Evolutionary conservation across 2,888 invertebrate genomes (phyloP).

Genomic region (Tachystola acroxantha): DNA sequence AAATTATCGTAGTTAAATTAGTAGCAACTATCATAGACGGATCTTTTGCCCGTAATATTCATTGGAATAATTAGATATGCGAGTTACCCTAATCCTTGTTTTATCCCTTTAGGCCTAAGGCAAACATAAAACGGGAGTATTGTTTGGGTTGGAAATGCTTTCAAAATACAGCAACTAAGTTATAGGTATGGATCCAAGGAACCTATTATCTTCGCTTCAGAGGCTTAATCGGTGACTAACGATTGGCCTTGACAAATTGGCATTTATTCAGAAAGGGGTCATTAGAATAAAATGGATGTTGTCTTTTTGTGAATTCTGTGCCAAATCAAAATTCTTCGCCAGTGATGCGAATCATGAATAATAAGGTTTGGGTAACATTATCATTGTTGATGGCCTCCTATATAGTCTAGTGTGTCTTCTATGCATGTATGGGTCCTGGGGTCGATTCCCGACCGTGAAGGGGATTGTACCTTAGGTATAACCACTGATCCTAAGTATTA

Average conservation of each 20-base stretch:
- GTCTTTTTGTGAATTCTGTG: not conserved
- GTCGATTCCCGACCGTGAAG: too few species aligned
- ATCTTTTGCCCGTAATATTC: not conserved
- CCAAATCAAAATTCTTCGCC: not conserved
- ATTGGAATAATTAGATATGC: constrained; percentile 1
- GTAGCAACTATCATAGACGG: not conserved
- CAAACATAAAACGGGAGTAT: constrained; percentile 1
- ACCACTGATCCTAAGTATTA: too few species aligned
- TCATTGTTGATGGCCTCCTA: too few species aligned
- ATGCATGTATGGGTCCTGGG: too few species aligned
- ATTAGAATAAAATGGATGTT: not conserved
- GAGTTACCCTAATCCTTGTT: not conserved
- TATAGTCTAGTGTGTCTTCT: too few species aligned
- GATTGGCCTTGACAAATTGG: constrained; percentile 1
- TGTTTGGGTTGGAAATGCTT: not conserved
- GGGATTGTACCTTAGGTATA: too few species aligned
- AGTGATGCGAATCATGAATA: not conserved
- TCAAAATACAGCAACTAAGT: not conserved
- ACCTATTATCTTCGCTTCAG: not conserved
- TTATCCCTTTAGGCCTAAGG: not conserved
- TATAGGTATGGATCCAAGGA: too few species aligned
- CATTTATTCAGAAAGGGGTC: not conserved
- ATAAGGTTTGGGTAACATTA: too few species aligned
- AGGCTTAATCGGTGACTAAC: not conserved
- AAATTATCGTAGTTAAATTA: too few species aligned